Evolutionary conservation across 2,797 vertebrate genomes (phyloP).

Genomic region (Aselliscus stoliczkanus): DNA sequence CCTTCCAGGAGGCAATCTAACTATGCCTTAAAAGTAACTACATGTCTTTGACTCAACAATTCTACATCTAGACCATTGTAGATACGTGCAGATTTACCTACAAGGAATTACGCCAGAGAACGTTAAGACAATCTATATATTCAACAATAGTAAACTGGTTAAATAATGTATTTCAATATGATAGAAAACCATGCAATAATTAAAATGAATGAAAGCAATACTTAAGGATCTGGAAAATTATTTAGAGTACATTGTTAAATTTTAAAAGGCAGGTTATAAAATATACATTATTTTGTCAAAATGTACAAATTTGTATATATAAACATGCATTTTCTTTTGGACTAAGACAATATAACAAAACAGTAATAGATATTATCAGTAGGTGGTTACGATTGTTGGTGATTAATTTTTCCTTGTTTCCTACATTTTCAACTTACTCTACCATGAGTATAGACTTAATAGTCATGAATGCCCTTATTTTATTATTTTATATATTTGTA

Average conservation of each 20-base stretch:
- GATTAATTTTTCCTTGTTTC: constrained; percentile 21
- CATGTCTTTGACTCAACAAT: background rate
- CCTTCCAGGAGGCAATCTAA: background rate
- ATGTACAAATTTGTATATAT: background rate
- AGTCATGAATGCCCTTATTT: background rate
- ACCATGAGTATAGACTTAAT: background rate
- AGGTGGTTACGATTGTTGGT: background rate
- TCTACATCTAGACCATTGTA: background rate
- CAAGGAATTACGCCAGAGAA: constrained; percentile 10
- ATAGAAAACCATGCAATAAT: background rate
- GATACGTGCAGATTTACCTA: background rate
- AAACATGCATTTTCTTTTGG: background rate
- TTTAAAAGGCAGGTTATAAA: constrained; percentile 9
- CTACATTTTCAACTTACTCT: background rate
- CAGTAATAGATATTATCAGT: background rate
- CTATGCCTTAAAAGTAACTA: background rate
- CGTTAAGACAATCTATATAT: background rate
- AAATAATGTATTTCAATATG: constrained; percentile 26
- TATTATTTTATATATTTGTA: background rate
- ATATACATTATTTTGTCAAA: background rate
- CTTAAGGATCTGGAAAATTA: background rate
- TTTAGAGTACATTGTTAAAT: background rate
- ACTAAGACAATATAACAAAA: constrained; percentile 1
- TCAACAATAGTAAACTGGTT: background rate
- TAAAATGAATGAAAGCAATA: constrained; percentile 23